Evolutionary conservation across 1,140 invertebrate genomes (phyloP), one percentile per base, ranked within the genome.

Genomic region (Colletes gigas): DNA sequence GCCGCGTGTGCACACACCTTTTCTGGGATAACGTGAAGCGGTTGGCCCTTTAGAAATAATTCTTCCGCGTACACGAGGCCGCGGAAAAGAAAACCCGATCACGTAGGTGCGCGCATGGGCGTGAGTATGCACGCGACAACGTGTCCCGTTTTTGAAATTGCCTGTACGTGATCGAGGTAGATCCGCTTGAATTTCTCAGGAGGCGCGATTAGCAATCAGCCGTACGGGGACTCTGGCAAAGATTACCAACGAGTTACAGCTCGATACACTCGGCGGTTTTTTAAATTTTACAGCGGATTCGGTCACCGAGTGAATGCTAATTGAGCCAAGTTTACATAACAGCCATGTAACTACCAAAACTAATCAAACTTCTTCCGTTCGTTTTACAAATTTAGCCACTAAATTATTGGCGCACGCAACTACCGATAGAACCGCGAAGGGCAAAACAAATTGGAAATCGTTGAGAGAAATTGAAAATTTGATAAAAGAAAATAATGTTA

Each of bases 121-220:
- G 67, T 83, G 75, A 78, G 67, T 71, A 78, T 78, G 75, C 67
- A 52, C 75, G 75, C 75, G 75, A 85, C 88, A 90, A 90, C 89
- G 89, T 90, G 89, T 89, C 85, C 86, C 87, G 89, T 83, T 90
- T 89, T 87, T 90, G 89, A 89, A 90, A 90, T 89, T 88, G 88
- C 86, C 85, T 81, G 83, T 90, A 90, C 89, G 89, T 90, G 89
- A 90, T 88, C 85, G 89, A 90, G 88, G 85, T 78, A 78, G 41
- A 78, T 78, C 75, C 75, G 75, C 75, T 71, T 78, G 75, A 70
- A 71, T 78, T 78, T 69, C 66, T 78, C 55, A 71, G 67, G 67
- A 78, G 55, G 75, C 67, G 55, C 75, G 75, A 78, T 78, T 78
- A 78, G 75, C 67, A 78, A 78, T 78, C 75, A 57, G 47, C 67